phyloP scores from a whole-genome alignment of 2,888 invertebrate genomes.

The Allophyes oxyacanthae region DNA sequence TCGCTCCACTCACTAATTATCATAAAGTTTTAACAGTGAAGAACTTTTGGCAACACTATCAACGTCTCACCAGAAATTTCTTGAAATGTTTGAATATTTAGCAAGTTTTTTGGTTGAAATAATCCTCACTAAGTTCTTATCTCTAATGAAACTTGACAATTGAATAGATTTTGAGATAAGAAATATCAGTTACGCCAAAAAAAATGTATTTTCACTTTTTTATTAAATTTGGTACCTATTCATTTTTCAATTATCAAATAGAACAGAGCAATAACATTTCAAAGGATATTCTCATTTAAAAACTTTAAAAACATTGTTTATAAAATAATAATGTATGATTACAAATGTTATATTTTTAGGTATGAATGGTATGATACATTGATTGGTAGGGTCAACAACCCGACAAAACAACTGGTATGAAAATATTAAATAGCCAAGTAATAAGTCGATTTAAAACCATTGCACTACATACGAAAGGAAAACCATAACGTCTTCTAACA shows the following conservation, averaged over 20 bases:
- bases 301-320: not conserved
- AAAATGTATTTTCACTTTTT: conserved; percentile 13
- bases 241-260: too few relatives aligned
- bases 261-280: too few relatives aligned
- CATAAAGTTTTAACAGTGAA: conserved; percentile 78
- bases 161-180: conserved; percentile 14
- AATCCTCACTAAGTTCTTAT: conserved; percentile 44
- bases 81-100: conserved; percentile 67
- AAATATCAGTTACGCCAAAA: conserved; percentile 11
- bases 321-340: too few relatives aligned
- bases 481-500: too few relatives aligned
- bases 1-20: conserved; percentile 77
- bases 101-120: conserved; percentile 58
- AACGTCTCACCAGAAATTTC: conserved; percentile 65
- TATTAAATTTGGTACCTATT: conserved; percentile 8
- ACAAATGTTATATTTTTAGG: too few relatives aligned
- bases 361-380: too few relatives aligned
- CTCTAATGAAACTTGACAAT: conserved; percentile 43
- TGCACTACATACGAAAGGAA: too few relatives aligned
- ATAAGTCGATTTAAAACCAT: too few relatives aligned
- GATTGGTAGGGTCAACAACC: too few relatives aligned
- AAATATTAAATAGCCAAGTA: too few relatives aligned
- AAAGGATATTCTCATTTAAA: conserved; percentile 3
- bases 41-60: conserved; percentile 78
- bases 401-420: too few relatives aligned